A percentile compares a stretch with the other conserved stretches of the same genome.
Evolutionary conservation across 2,888 invertebrate genomes (phyloP).

Genomic region (Acanthopleura granulata): DNA sequence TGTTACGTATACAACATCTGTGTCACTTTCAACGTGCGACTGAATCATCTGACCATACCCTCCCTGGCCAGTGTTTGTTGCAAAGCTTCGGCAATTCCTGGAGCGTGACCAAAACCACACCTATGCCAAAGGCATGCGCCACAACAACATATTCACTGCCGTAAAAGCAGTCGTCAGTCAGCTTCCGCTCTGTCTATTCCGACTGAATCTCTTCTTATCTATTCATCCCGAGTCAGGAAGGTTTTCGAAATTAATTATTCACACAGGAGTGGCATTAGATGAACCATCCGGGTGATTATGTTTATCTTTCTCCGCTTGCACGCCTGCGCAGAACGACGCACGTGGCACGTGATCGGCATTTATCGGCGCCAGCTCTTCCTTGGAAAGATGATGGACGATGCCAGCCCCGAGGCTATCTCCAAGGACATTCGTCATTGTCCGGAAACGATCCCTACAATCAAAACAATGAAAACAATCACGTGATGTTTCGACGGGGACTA

Average conservation of each 20-base stretch:
- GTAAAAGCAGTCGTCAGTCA: no score
- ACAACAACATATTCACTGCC: no score
- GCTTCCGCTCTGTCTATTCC: no score
- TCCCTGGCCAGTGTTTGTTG: no score
- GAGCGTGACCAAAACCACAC: no score
- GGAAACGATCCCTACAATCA: slow-evolving; percentile 75
- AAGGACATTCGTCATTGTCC: slow-evolving; percentile 86
- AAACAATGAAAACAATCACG: slow-evolving; percentile 17
- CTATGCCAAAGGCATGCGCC: no score
- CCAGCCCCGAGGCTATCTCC: slow-evolving; percentile 96
- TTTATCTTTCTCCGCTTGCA: background rate
- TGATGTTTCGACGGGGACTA: background rate
- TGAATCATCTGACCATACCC: no score
- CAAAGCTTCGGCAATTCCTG: no score
- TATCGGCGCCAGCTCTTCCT: slow-evolving; percentile 55
- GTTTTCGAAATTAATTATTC: background rate
- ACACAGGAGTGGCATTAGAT: slow-evolving; percentile 8
- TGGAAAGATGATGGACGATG: slow-evolving; percentile 83
- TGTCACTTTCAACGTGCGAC: no score
- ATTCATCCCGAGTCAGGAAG: no score
- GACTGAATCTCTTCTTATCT: no score
- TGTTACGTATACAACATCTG: no score
- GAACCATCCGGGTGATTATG: slow-evolving; percentile 8
- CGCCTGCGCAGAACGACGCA: background rate
- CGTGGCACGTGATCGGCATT: slow-evolving; percentile 32